Base-by-base conservation (phyloP, 37 sponge, comb jelly and placozoan genomes). In the Bolinopsis microptera region DNA sequence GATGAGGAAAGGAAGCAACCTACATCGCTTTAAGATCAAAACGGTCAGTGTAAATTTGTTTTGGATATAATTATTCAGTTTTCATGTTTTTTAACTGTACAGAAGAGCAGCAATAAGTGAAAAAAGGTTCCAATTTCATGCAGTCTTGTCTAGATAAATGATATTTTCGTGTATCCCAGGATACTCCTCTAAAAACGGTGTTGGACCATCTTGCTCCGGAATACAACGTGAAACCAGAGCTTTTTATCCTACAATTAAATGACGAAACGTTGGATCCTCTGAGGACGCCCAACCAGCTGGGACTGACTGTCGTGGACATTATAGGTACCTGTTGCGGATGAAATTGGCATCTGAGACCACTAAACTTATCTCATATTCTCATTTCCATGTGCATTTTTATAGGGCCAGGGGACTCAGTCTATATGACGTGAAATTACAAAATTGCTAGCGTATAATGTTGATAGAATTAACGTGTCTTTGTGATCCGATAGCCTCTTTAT, bases 251-350 rank as follows among this genome's bases (percentile, higher is more conserved):
- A 26, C 90, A 86, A 27, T 48, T 39, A 23, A 86, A 86, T 26
- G 90, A 86, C 24, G 90, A 86, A 27, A 86, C 34, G 2, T n/a
- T 86, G 1, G 90, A 86, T 27, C 28, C 26, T 1, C 2, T 1
- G 2, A 38, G 21, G 30, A 41, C 41, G 2, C 61, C 90, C 1
- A 9, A 38, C 24, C 61, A 86, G 31, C 40, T 86, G 1, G 90
- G 90, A 3, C 41, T 86, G 0, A 86, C 90, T 41, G 90, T 86
- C 26, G 90, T 27, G 2, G 90, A 86, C 28, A 86, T 86, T 9
- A 86, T 86, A 86, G 90, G 90, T 86, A 31, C 1, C 22, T 26
- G 28, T n/a, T n/a, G n/a, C n/a, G n/a, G n/a, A n/a, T n/a, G n/a
- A 67, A 22, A 21, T n/a, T n/a, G n/a, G n/a, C n/a, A n/a, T n/a